These are phyloP conservation scores for Xiphias gladius DNA, from an alignment of 2,113 vertebrate species.

Conservation along the genomic window DNA sequence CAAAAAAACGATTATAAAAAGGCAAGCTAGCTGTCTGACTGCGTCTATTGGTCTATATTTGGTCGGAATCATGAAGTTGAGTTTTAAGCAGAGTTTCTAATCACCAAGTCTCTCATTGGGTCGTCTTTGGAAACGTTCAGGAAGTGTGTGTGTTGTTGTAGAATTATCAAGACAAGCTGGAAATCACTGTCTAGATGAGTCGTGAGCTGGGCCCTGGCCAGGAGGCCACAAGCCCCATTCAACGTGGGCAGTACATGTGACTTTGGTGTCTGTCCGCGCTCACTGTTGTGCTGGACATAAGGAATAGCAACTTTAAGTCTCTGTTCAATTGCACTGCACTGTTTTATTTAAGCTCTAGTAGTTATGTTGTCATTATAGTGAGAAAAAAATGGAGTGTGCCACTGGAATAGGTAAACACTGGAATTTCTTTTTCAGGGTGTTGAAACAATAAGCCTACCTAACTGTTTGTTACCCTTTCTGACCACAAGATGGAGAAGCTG, in stretches of 20 bases:
- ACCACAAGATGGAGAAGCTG: constrained; percentile 69
- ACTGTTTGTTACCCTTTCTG: constrained; percentile 16
- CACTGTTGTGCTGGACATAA: no score
- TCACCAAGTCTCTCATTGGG: no score
- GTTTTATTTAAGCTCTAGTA: no score
- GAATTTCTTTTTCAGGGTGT: no score
- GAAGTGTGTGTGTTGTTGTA: no score
- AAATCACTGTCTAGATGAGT: not conserved
- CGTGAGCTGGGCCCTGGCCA: not conserved
- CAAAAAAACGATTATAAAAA: no score
- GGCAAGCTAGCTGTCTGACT: not conserved
- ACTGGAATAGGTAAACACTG: no score
- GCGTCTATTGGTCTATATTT: not conserved
- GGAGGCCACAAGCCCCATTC: not conserved
- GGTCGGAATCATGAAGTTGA: not conserved
- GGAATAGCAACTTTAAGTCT: not conserved
- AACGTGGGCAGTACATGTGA: no score
- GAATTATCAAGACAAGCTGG: no score
- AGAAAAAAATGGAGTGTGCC: no score
- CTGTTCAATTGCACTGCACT: not conserved
- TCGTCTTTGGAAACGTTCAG: not conserved
- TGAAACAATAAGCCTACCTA: not conserved
- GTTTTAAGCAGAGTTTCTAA: not conserved
- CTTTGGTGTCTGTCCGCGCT: no score
- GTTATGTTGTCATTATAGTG: not conserved